A percentile compares a stretch with the other conserved stretches of the same genome.
These are phyloP conservation scores for Geotrypetes seraphini DNA, from an alignment of 2,797 vertebrate species.

Conservation along the genomic window DNA sequence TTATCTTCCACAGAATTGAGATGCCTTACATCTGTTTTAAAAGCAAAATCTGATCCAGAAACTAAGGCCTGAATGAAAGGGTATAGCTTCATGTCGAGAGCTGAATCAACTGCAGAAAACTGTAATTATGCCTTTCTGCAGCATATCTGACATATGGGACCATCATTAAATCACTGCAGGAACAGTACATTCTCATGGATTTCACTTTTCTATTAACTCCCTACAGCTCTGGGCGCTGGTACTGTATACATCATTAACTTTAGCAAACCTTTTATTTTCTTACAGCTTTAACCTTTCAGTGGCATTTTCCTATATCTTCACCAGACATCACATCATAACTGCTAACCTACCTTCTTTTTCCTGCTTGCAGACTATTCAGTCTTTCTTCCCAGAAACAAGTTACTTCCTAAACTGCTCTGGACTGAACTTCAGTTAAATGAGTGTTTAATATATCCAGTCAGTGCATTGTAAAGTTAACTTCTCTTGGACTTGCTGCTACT, in stretches of 20 bases:
- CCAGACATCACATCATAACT: slow-evolving; percentile 3
- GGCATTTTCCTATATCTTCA: slow-evolving; percentile 6
- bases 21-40: neutral
- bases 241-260: slow-evolving; percentile 7
- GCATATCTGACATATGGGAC: slow-evolving; percentile 45
- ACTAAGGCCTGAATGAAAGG: neutral
- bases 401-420: too few species aligned
- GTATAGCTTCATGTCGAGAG: slow-evolving; percentile 18
- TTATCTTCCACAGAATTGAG: neutral
- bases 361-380: fast-evolving
- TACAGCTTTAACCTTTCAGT: slow-evolving; percentile 12
- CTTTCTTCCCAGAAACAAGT: neutral
- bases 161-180: slow-evolving; percentile 49
- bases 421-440: too few species aligned
- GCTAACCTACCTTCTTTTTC: neutral
- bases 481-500: too few species aligned
- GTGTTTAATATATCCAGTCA: too few species aligned
- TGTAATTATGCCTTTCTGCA: slow-evolving; percentile 20
- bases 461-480: too few species aligned
- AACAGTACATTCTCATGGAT: slow-evolving; percentile 39
- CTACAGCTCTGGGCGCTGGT: slow-evolving; percentile 1
- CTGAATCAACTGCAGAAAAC: slow-evolving; percentile 2
- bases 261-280: neutral
- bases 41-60: slow-evolving; percentile 3
- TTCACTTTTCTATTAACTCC: slow-evolving; percentile 17